Conservation (phyloP, 1,140 invertebrate species). For the Gryon sp. region DNA sequence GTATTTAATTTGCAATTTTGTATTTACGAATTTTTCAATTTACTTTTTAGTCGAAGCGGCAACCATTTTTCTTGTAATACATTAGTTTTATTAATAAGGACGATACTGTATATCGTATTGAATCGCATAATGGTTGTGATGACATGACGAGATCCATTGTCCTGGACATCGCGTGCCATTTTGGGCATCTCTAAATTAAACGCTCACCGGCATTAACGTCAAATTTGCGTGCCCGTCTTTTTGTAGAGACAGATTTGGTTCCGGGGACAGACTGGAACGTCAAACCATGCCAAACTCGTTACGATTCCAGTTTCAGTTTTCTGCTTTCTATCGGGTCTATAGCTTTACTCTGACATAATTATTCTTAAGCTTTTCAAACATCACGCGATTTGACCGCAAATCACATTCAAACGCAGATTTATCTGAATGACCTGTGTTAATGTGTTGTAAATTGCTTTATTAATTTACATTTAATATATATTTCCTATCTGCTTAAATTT, state of each 20-base stretch:
- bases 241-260: slow-evolving; percentile 54
- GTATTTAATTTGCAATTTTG: no score
- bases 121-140: slow-evolving; percentile 23
- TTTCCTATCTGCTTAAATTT: no score
- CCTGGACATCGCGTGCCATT: slow-evolving; percentile 73
- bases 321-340: slow-evolving; percentile 61
- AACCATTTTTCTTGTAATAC: no score
- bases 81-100: slow-evolving; percentile 17
- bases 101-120: slow-evolving; percentile 6
- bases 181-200: slow-evolving; percentile 74
- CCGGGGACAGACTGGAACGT: slow-evolving; percentile 67
- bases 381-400: slow-evolving; percentile 62
- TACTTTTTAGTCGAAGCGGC: no score
- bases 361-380: slow-evolving; percentile 50
- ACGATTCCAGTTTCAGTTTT: slow-evolving; percentile 61
- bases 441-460: slow-evolving; percentile 29
- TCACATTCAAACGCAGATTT: slow-evolving; percentile 48
- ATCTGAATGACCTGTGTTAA: slow-evolving; percentile 34
- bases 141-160: slow-evolving; percentile 35
- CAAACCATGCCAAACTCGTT: slow-evolving; percentile 35
- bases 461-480: slow-evolving; percentile 1
- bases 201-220: slow-evolving; percentile 75
- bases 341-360: slow-evolving; percentile 64
- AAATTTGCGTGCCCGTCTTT: slow-evolving; percentile 73
- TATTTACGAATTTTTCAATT: no score